Base-by-base conservation (phyloP, 2,797 vertebrate genomes). In the Danio jaintianensis region DNA sequence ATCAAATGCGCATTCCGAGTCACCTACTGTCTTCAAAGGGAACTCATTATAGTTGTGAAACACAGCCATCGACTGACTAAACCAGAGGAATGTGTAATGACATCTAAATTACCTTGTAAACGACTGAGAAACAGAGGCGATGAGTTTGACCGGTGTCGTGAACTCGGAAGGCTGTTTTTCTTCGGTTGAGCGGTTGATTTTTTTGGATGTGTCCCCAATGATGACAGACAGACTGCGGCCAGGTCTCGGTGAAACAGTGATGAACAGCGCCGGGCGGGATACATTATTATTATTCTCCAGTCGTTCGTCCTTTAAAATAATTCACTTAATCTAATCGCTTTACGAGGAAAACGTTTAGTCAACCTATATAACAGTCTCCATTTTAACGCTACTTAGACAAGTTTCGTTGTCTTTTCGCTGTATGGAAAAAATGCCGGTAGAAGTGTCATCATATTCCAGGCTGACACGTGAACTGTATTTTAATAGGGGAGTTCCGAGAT, bases 211-310 rank as follows among this genome's bases (percentile, higher is more conserved):
- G 63, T 42, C 45, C 53, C 48, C 69, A 78, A 64, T 9, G 85
- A 80, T n/a, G 83, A 80, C 6, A 78, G 10, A 63, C 82, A 84
- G 4, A 82, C 43, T 16, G 66, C 70, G 16, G 75, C n/a, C 2
- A 85, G 10, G 36, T 87, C 85, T 72, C 74, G 83, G 11, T 84
- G 83, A 43, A 87, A 13, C 15, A 84, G 56, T 29, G 78, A 47
- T 9, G 80, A 79, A 68, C 84, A 85, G 36, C 82, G 80, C 16
- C 82, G 67, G n/a, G 71, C 82, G 56, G 84, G 82, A 74, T 73
- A 71, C 86, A 87, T 87, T 53, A 7, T 86, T 56, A 29, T 29
- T 29, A 10, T 64, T 18, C 66, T 64, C 62, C 13, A 13, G 0
- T 40, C 8, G 62, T 52, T 7, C 38, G 53, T 45, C 18, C 20